Evolutionary conservation across 2,888 invertebrate species (phyloP).

Genomic region (Cylloceria caligata): DNA sequence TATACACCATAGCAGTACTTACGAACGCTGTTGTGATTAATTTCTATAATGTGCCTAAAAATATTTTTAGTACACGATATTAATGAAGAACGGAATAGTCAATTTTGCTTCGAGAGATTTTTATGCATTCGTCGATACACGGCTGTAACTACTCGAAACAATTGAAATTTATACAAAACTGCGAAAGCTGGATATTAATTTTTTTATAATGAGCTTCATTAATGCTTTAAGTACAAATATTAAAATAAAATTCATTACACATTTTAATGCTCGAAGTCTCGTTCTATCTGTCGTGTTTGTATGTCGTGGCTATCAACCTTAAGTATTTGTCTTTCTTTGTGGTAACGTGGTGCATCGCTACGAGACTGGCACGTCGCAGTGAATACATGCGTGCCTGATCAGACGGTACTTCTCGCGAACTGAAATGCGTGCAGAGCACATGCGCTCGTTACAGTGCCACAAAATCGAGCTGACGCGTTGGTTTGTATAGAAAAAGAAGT

Average conservation of each 20-base stretch:
- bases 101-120: neutral
- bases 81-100: neutral
- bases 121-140: neutral
- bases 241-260: neutral
- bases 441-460: constrained; percentile 28
- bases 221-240: too few species aligned
- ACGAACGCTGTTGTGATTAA: neutral
- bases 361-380: constrained; percentile 10
- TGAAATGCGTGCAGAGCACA: constrained; percentile 29
- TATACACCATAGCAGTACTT: neutral
- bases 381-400: constrained; percentile 30
- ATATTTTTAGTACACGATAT: neutral
- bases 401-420: neutral
- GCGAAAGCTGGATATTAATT: too few species aligned
- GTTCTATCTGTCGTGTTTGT: neutral
- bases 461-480: constrained; percentile 39
- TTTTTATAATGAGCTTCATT: too few species aligned
- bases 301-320: neutral
- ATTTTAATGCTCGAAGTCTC: neutral
- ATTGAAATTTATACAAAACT: too few species aligned
- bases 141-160: too few species aligned
- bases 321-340: neutral
- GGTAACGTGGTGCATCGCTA: neutral
- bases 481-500: constrained; percentile 32
- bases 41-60: neutral